Base-by-base conservation (phyloP, 2,113 vertebrate genomes). In the Typhlomys cinereus region DNA sequence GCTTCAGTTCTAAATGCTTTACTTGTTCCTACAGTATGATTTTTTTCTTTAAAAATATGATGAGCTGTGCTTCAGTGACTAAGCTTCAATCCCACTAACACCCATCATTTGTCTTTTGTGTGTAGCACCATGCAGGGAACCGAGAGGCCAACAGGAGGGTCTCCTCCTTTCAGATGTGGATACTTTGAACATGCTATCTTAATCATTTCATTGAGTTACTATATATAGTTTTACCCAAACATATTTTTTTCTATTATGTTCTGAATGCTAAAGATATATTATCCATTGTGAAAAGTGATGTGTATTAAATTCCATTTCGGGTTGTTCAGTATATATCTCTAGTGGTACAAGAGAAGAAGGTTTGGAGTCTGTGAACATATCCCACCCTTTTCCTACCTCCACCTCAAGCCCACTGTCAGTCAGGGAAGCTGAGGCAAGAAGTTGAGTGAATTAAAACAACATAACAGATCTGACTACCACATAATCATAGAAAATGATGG, bases 171-270 rank as follows among this genome's bases (percentile, higher is more conserved):
- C 31, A 67, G 67, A 54, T 10, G 29, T 6, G 34, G 29, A 41
- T 71, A 73, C 61, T 50, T 78, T 85, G 29, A 31, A 86, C 52
- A 69, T 66, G 1, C 59, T 69, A 36, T 54, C 41, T 74, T 11
- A 44, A 44, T 34, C 31, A 84, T 80, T 93, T 74, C 84, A 4
- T 83, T 88, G 75, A 78, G 11, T 64, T 74, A 41, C 4, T 89
- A 36, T 84, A 84, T 79, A n/a, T n/a, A n/a, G 52, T 36, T 70
- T 83, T 15, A 66, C 10, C 44, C 82, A 87, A 85, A 1, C 87
- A 39, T 57, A 39, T 87, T 61, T 92, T 10, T 84, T 59, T 86
- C 66, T 44, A 48, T 57, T 61, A 85, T 54, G 7, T 88, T 89
- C 61, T 17, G 1, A 90, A 92, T 81, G 31, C 15, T 78, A 59